Percentiles rank a stretch among this genome's conserved stretches.
These are phyloP conservation scores for Pteria penguin DNA, from an alignment of 2,888 invertebrate genomes.

Conservation along the genomic window DNA sequence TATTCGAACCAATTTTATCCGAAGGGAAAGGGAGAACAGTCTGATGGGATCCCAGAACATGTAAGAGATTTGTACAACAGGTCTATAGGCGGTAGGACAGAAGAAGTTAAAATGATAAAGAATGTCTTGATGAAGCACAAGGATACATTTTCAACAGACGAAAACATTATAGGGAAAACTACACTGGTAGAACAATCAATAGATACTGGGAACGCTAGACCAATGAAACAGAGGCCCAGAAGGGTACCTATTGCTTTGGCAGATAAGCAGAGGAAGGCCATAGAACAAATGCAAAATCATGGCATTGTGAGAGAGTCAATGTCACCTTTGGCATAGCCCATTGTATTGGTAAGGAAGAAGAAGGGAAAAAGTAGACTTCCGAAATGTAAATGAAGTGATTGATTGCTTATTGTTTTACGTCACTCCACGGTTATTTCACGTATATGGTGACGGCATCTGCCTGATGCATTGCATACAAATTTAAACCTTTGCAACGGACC, in stretches of 20 bases:
- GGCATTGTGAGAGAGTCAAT: constrained; percentile 31
- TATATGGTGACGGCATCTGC: too few species aligned
- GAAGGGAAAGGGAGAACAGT: too few species aligned
- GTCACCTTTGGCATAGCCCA: constrained; percentile 40
- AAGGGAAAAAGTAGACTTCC: constrained; percentile 34
- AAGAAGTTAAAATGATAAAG: background rate
- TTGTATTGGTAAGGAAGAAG: constrained; percentile 30
- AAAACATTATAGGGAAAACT: background rate
- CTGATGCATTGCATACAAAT: too few species aligned
- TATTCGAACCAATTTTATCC: too few species aligned
- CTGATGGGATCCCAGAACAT: too few species aligned
- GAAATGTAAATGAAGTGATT: constrained; percentile 31
- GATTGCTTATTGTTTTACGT: too few species aligned
- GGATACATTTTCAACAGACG: background rate
- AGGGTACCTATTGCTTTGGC: constrained; percentile 44
- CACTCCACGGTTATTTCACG: too few species aligned
- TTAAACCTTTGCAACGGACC: too few species aligned
- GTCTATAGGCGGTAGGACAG: background rate
- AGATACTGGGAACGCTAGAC: constrained; percentile 39
- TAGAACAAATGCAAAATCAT: constrained; percentile 36
- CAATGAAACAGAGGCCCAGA: constrained; percentile 38
- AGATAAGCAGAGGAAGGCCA: constrained; percentile 37
- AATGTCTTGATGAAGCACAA: background rate
- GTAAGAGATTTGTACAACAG: too few species aligned
- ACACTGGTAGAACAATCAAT: constrained; percentile 12